Base-by-base conservation (phyloP, 2,113 vertebrate species). In the Zosterops japonicus region DNA sequence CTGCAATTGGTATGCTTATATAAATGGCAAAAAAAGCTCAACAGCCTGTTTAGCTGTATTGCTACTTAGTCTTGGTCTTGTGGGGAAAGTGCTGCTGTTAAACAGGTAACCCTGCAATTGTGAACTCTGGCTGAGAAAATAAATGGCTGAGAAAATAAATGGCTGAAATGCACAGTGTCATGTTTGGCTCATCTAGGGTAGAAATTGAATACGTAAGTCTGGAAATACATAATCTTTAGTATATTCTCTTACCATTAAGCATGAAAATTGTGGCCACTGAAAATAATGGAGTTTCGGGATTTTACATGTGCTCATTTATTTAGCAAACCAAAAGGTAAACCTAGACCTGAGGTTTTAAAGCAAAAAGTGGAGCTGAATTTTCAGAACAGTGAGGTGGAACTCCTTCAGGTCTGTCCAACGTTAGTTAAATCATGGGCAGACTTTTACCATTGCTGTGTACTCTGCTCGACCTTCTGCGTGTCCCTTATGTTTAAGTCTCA, bases 391-490 rank as follows among this genome's bases (percentile, higher is more conserved):
- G 29, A 20, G 9, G 17, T 14, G 23, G 33, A 60, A 56, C 14
- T 78, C 12, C 4, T 53, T 19, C 2, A 74, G 53, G 17, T 46
- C 5, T 18, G 23, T 79, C 28, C 12, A 9, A 2, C 21, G 21
- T 89, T 61, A 52, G 11, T 55, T 46, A 56, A 39, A 70, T 44
- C 11, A 19, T 5, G 6, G 47, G 22, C 21, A 78, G 82, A 33
- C 1, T 81, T 61, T 57, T 78, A 72, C 23, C 8, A 5, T 65
- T 63, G 20, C 50, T 59, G 28, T 6, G 1, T 67, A 29, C 12
- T 18, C 28, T 70, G 42, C 27, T 47, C 0, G 0, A 68, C 31
- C 14, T 68, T 88, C 56, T 72, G 11, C 0, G 0, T 41, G 15
- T 55, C 39, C 4, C 33, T 53, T 63, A n/a, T 29, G 29, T 16